Percentiles rank a stretch among this genome's conserved stretches.
Evolutionary conservation across 2,888 invertebrate genomes (phyloP).

Genomic region (Machimus atricapillus): DNA sequence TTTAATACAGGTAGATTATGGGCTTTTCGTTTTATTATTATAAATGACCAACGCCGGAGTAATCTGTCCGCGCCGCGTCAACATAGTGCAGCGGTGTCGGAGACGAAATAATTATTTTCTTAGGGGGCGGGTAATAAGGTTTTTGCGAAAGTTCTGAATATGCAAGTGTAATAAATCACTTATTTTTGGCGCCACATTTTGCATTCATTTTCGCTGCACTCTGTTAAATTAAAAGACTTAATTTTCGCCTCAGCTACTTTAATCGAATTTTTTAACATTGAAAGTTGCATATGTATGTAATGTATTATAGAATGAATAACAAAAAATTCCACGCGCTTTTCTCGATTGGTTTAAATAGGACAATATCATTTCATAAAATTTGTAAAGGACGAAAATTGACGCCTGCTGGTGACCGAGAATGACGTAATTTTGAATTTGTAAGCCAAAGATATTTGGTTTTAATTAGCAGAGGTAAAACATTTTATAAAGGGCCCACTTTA

Average conservation of each 20-base stretch:
- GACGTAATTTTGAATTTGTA: too few relatives aligned
- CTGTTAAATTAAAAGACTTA: background rate
- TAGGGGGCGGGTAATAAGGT: background rate
- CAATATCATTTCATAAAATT: too few relatives aligned
- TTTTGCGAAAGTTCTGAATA: background rate
- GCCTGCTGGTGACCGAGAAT: too few relatives aligned
- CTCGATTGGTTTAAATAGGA: too few relatives aligned
- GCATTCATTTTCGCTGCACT: background rate
- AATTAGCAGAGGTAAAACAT: too few relatives aligned
- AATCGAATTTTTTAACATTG: background rate
- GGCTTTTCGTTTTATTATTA: slow-evolving; percentile 29
- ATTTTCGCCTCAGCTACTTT: background rate
- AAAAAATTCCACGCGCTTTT: too few relatives aligned
- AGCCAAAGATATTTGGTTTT: too few relatives aligned
- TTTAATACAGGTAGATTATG: slow-evolving; percentile 36
- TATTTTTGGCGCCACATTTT: background rate
- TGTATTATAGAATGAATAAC: too few relatives aligned
- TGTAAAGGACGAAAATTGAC: too few relatives aligned
- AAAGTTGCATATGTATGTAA: background rate
- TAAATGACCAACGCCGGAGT: slow-evolving; percentile 8
- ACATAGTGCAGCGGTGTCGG: background rate
- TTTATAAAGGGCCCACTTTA: too few relatives aligned
- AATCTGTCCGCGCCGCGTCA: slow-evolving; percentile 1
- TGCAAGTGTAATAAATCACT: background rate
- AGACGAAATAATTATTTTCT: slow-evolving; percentile 6